These are phyloP conservation scores for Canis aureus DNA, from an alignment of 2,113 vertebrate genomes.

Conservation along the genomic window DNA sequence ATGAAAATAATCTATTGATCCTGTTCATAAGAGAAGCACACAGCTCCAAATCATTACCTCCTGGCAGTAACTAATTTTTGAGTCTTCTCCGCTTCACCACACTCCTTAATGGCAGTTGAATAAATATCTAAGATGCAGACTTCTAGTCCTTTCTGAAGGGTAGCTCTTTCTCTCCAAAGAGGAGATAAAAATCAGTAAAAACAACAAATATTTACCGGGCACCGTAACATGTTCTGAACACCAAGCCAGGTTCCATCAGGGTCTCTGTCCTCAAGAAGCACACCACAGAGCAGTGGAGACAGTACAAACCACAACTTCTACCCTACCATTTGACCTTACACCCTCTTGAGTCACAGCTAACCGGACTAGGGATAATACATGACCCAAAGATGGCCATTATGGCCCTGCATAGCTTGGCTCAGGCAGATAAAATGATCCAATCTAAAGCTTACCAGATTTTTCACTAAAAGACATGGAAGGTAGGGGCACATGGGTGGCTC, in stretches of 20 bases:
- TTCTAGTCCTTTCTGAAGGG: slow-evolving; percentile 47
- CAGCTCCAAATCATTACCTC: slow-evolving; percentile 83
- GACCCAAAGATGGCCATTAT: neutral
- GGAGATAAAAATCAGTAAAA: slow-evolving; percentile 43
- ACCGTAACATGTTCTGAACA: neutral
- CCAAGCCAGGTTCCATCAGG: neutral
- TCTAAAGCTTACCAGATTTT: neutral
- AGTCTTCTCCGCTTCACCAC: slow-evolving; percentile 83
- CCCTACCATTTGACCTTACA: neutral
- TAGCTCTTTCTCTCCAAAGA: neutral
- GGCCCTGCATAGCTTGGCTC: neutral
- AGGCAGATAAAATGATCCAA: neutral
- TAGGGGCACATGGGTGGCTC: too few species aligned
- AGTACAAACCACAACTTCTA: neutral
- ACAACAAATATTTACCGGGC: slow-evolving; percentile 4
- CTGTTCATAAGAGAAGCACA: slow-evolving; percentile 80
- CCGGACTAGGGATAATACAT: neutral
- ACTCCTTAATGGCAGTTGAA: slow-evolving; percentile 81
- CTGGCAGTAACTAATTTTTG: slow-evolving; percentile 85
- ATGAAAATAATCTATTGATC: slow-evolving; percentile 86
- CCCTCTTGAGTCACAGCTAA: neutral
- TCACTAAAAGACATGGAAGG: neutral
- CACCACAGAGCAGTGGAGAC: neutral
- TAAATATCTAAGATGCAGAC: slow-evolving; percentile 67
- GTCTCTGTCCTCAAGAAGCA: neutral